Evolutionary conservation across 2,113 vertebrate genomes (phyloP), one percentile per base, ranked within the genome.

Genomic region (Paratilapia polleni): DNA sequence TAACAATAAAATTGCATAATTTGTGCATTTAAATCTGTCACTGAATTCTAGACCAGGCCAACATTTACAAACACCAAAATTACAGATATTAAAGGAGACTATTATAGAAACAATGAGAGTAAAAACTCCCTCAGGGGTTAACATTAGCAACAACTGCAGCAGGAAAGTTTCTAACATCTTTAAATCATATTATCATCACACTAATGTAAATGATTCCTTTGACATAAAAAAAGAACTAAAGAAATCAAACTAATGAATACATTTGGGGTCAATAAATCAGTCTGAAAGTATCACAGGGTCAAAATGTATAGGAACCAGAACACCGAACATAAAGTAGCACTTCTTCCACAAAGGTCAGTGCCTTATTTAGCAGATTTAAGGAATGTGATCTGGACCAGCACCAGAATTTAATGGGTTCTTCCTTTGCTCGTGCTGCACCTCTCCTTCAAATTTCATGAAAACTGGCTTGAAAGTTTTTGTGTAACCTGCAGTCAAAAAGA

Each of bases 1-100:
- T 62, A 61, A 61, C 43, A 63, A 49, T 38, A 31, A 10, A 57
- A 77, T 31, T 47, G 15, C 4, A 14, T 9, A 4, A 17, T 56
- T 60, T 43, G 0, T 76, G 34, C 66, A 47, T 77, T 43, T 77
- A 62, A 78, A 62, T 78, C 41, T 61, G 76, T 49, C 76, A 78
- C 9, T 22, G 28, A 26, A 62, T 28, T 52, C 43, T 17, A 61
- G 38, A 61, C 24, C 10, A 4, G 52, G n/a, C 31, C 17, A 7
- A 63, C 6, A 54, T 57, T 15, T 66, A 14, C 36, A 20, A 70
- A 70, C 9, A 49, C 66, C 15, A 49, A 73, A n/a, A 54, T 54
- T 73, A 54, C 26, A 34, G 68, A n/a, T 54, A 73, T 34, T 14
- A 73, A 73, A 54, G 68, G 68, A 28, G 68, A n/a, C 47, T 54